These are phyloP conservation scores for Holotrichia oblita DNA, from an alignment of 1,140 invertebrate species.

Conservation along the genomic window DNA sequence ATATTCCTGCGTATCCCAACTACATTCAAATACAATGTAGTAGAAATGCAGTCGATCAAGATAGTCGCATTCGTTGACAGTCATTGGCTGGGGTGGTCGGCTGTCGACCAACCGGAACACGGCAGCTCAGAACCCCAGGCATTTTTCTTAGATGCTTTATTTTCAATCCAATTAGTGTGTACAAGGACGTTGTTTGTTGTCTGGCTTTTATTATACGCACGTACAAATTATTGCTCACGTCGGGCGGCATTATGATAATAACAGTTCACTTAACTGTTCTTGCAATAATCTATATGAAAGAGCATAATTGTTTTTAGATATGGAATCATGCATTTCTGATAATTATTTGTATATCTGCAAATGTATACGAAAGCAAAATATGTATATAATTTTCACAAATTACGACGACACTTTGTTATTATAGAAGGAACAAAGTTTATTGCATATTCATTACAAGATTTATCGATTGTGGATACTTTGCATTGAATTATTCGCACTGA, in stretches of 20 bases:
- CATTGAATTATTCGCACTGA: too few relatives aligned
- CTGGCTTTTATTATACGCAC: conserved; percentile 10
- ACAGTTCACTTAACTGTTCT: background rate
- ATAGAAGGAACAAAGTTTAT: too few relatives aligned
- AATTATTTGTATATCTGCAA: background rate
- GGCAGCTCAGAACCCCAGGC: conserved; percentile 14
- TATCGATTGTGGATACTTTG: too few relatives aligned
- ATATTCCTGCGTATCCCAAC: background rate
- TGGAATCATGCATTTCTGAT: background rate
- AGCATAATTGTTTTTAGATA: background rate
- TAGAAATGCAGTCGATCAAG: conserved; percentile 37
- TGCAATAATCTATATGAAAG: background rate
- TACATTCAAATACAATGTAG: background rate
- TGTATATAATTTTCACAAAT: too few relatives aligned
- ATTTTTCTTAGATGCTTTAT: conserved; percentile 28
- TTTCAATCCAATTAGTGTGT: conserved; percentile 37
- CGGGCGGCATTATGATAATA: background rate
- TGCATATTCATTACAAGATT: too few relatives aligned
- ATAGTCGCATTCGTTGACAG: conserved; percentile 29
- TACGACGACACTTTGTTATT: too few relatives aligned
- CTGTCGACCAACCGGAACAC: conserved; percentile 35
- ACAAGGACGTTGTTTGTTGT: conserved; percentile 29
- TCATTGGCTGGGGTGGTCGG: conserved; percentile 26
- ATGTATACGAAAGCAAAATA: too few relatives aligned
- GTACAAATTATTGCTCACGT: conserved; percentile 1